These are phyloP conservation scores for Drosophila melanogaster DNA, from an alignment of 1,140 invertebrate genomes.

Conservation along the genomic window Release_6_plus_ISO1_MT NT_033777.3:20676501-20677000, in stretches of 20 bases:
- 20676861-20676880: conserved; percentile 10
- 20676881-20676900: conserved; percentile 9
- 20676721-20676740: conserved; percentile 63
- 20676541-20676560: conserved; percentile 80
- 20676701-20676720: conserved; percentile 59
- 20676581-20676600: conserved; percentile 80
- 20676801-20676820: conserved; percentile 53
- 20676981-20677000: conserved; percentile 56
- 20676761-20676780: conserved; percentile 55
- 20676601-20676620: conserved; percentile 60
- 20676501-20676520: conserved; percentile 21
- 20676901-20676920: conserved; percentile 16
- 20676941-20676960: conserved; percentile 18
- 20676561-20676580: conserved; percentile 71
- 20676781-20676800: conserved; percentile 53
- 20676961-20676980: conserved; percentile 20
- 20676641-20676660: conserved; percentile 70
- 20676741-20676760: conserved; percentile 61
- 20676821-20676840: conserved; percentile 43
- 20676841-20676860: conserved; percentile 52
- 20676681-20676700: conserved; percentile 53
- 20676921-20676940: neutral
- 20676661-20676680: conserved; percentile 68
- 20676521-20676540: conserved; percentile 82
- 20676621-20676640: conserved; percentile 68